A percentile compares a stretch with the other conserved stretches of the same genome.
phyloP scores from a whole-genome alignment of 2,888 invertebrate species.

The Temnothorax rugatulus region DNA sequence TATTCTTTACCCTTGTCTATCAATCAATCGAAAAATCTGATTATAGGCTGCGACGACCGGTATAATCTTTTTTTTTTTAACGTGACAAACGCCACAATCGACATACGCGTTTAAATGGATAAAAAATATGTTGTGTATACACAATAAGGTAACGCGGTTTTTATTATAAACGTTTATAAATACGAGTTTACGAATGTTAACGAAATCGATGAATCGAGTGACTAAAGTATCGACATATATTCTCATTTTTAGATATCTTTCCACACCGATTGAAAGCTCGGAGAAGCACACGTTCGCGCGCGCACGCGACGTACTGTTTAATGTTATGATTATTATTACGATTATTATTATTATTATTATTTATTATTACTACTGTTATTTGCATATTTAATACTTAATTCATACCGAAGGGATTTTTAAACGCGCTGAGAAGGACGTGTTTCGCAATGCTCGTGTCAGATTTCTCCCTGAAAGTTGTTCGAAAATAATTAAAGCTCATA shows the following conservation, averaged over 20 bases:
- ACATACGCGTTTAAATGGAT: slow-evolving; percentile 5
- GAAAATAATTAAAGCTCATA: not conserved
- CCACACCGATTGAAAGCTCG: slow-evolving; percentile 16
- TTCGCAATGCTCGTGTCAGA: slow-evolving; percentile 75
- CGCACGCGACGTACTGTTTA: slow-evolving; percentile 31
- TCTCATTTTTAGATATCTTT: slow-evolving; percentile 50
- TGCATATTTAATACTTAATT: slow-evolving; percentile 76
- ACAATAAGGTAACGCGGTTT: slow-evolving; percentile 63
- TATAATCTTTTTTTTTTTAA: slow-evolving; percentile 18
- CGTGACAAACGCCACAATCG: not conserved
- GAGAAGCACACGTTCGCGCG: slow-evolving; percentile 54
- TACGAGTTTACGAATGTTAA: slow-evolving; percentile 66
- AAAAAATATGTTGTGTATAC: slow-evolving; percentile 23
- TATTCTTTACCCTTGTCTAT: not conserved
- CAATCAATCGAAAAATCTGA: not conserved
- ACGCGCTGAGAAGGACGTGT: slow-evolving; percentile 65
- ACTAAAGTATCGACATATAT: slow-evolving; percentile 32
- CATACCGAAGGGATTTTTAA: slow-evolving; percentile 74
- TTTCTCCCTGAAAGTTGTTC: slow-evolving; percentile 78
- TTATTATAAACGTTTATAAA: slow-evolving; percentile 72
- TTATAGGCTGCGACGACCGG: not conserved
- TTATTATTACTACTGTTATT: slow-evolving; percentile 10
- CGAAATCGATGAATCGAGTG: slow-evolving; percentile 39
- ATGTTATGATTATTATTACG: slow-evolving; percentile 7
- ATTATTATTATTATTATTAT: slow-evolving; percentile 14